Evolutionary conservation across 2,797 vertebrate genomes (phyloP).

Genomic region (Miichthys miiuy): DNA sequence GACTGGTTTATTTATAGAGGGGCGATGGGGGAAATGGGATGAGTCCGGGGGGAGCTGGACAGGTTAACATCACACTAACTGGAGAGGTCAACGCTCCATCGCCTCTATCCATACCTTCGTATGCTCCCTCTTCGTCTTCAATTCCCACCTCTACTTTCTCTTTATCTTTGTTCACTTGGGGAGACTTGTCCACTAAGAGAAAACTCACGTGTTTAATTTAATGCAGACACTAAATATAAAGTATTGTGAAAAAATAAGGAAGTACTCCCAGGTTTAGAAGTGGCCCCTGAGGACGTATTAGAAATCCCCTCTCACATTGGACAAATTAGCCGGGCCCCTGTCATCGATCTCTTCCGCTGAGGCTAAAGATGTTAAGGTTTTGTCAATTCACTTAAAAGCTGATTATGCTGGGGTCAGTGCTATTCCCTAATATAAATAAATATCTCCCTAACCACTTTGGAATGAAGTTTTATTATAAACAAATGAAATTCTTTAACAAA

Average conservation of each 20-base stretch:
- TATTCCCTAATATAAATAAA: conserved; percentile 31
- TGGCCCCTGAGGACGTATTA: conserved; percentile 32
- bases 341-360: conserved; percentile 42
- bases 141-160: conserved; percentile 14
- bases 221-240: conserved; percentile 35
- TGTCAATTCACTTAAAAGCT: conserved; percentile 57
- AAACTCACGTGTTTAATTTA: conserved; percentile 42
- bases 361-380: conserved; percentile 43
- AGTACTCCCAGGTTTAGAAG: conserved; percentile 24
- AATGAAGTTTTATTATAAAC: conserved; percentile 30
- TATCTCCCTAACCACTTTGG: conserved; percentile 8
- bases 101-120: conserved; percentile 17
- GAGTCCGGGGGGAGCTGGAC: conserved; percentile 60
- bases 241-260: conserved; percentile 20
- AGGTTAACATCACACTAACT: conserved; percentile 80
- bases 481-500: conserved; percentile 15
- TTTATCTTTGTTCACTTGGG: conserved; percentile 9
- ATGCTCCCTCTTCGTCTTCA: conserved; percentile 1
- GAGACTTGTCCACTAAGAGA: conserved; percentile 12
- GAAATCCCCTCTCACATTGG: conserved; percentile 28
- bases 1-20: conserved; percentile 73
- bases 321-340: conserved; percentile 22
- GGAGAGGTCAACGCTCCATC: conserved; percentile 59
- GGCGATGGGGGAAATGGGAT: conserved; percentile 40
- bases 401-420: conserved; percentile 28